Evolutionary conservation across 2,113 vertebrate species (phyloP), one percentile per base, ranked within the genome.

Genomic region (Salminus brasiliensis): DNA sequence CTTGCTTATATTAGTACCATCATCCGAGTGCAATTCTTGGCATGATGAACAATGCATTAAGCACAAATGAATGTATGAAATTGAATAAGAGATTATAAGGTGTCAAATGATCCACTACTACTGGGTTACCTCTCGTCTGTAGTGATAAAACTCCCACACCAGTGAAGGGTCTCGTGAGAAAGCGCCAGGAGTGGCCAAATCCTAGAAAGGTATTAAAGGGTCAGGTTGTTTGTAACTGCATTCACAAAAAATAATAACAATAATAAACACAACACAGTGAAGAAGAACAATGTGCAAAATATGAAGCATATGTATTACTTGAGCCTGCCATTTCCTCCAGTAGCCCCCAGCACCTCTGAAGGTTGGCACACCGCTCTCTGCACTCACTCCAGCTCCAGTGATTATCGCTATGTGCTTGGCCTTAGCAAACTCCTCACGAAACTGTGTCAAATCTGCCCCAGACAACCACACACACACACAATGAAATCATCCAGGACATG

Each of bases 131-230:
- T 98, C 96, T 4, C 98, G 95, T 0, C 97, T 95, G 85, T 98
- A 95, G 82, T 99, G 97, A 87, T 99, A 99, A 77, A 99, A 99
- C 74, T 99, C 98, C 98, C 98, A 99, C 1, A 99, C 97, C 0
- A 94, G 93, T 0, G 97, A 98, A 0, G 98, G 96, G 86, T 97
- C 96, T 18, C 92, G 89, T 0, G 95, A 91, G 82, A 99, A 99
- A 74, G 97, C 96, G 53, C 89, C 91, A 0, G 97, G 95, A 0
- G 95, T 97, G 12, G 98, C 97, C 83, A 99, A 84, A 15, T 95
- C 92, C 97, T 96, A 84, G 12, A 70, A 9, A 23, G n/a, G 25
- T 25, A 55, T 55, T 25, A 21, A 52, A 52, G 41, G 27, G 62
- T 43, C 39, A 21, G 16, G 27, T 9, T 39, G 49, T 15, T 39